These are phyloP conservation scores for Sinopyrophorus schimmeli DNA, from an alignment of 2,888 invertebrate species.

Conservation along the genomic window DNA sequence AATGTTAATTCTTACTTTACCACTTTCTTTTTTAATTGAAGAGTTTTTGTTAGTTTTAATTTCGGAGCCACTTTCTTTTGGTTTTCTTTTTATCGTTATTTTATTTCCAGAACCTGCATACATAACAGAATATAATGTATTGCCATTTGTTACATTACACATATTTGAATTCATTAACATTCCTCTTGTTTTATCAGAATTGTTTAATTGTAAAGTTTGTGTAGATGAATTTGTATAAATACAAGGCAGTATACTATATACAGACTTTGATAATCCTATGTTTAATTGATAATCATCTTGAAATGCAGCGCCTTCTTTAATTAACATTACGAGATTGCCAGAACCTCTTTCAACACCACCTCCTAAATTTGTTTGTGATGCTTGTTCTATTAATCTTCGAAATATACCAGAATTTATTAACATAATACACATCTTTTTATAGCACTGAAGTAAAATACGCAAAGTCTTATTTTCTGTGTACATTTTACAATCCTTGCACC, in stretches of 20 bases:
- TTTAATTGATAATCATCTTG: constrained; percentile 75
- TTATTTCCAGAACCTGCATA: constrained; percentile 81
- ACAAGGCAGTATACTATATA: constrained; percentile 74
- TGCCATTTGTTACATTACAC: constrained; percentile 40
- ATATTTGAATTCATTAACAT: constrained; percentile 26
- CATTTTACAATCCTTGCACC: constrained; percentile 82
- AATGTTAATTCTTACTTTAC: constrained; percentile 40
- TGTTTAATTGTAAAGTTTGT: constrained; percentile 52
- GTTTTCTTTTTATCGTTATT: constrained; percentile 81
- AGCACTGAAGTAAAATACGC: constrained; percentile 81
- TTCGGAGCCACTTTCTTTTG: constrained; percentile 41
- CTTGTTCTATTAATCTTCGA: constrained; percentile 61
- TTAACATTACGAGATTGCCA: constrained; percentile 70
- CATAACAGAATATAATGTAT: constrained; percentile 72
- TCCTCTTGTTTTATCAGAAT: constrained; percentile 29
- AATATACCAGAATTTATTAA: constrained; percentile 75
- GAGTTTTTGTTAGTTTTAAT: constrained; percentile 8
- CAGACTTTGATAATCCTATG: constrained; percentile 72
- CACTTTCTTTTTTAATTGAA: constrained; percentile 35
- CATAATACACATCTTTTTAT: constrained; percentile 85
- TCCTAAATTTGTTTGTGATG: constrained; percentile 58
- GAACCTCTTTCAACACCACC: constrained; percentile 59
- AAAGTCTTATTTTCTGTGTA: constrained; percentile 83
- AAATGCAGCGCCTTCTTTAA: constrained; percentile 79
- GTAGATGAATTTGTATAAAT: constrained; percentile 69